A percentile compares a stretch with the other conserved stretches of the same genome.
Conservation (phyloP, 2,797 vertebrate genomes). For the Antennarius maculatus region DNA sequence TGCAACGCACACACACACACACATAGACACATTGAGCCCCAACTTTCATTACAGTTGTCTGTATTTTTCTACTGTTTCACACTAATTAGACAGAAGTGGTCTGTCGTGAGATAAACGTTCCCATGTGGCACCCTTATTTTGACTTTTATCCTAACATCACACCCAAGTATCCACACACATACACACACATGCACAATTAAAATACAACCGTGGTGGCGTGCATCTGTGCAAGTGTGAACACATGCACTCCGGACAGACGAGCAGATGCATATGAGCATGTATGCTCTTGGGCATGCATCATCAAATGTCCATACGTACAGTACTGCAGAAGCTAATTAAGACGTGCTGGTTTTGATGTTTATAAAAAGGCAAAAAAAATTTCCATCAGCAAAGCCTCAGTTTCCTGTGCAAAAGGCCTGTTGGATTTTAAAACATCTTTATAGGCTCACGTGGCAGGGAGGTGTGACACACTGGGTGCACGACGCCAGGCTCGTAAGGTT, state of each 20-base stretch:
- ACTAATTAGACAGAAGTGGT: constrained; percentile 85
- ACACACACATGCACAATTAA: constrained; percentile 15
- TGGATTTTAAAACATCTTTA: constrained; percentile 55
- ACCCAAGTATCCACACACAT: constrained; percentile 20
- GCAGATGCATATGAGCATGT: background rate
- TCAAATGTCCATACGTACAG: constrained; percentile 26
- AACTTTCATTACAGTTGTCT: constrained; percentile 72
- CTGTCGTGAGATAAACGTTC: constrained; percentile 77
- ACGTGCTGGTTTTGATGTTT: constrained; percentile 55
- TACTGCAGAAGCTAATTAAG: constrained; percentile 52
- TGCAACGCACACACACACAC: constrained; percentile 43
- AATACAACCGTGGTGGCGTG: constrained; percentile 13
- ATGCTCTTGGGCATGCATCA: background rate
- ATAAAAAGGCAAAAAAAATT: constrained; percentile 49
- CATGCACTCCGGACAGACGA: background rate
- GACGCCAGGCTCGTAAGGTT: constrained; percentile 70
- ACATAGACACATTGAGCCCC: constrained; percentile 24
- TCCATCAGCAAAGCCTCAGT: constrained; percentile 56
- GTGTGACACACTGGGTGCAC: constrained; percentile 49
- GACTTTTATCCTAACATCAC: constrained; percentile 67
- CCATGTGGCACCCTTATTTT: constrained; percentile 79
- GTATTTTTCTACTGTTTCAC: constrained; percentile 71
- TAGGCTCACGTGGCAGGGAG: constrained; percentile 47
- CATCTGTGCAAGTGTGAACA: background rate
- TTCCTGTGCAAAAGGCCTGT: constrained; percentile 64